These are phyloP conservation scores for Naso thynnoides DNA, from an alignment of 2,797 vertebrate species.

Conservation along the genomic window DNA sequence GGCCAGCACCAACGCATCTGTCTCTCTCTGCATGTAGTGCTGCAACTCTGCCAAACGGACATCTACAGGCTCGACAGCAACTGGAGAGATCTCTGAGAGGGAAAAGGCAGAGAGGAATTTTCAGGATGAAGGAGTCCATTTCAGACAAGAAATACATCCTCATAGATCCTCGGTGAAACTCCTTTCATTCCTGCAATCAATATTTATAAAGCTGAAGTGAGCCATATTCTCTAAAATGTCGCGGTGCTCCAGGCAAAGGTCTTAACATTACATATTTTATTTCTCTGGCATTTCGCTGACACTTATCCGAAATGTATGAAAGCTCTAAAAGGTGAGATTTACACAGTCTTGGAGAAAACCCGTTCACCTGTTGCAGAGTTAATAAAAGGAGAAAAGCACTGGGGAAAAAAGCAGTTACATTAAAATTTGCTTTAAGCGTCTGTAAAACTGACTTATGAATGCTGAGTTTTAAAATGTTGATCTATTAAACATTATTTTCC, in stretches of 20 bases:
- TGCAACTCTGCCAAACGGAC: slow-evolving; percentile 87
- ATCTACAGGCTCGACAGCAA: slow-evolving; percentile 69
- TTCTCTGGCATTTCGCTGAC: slow-evolving; percentile 38
- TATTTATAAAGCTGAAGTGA: slow-evolving; percentile 34
- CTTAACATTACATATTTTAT: slow-evolving; percentile 24
- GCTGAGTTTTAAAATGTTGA: neutral
- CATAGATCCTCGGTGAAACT: neutral
- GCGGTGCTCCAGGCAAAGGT: slow-evolving; percentile 12
- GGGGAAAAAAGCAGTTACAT: neutral
- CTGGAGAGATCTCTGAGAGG: slow-evolving; percentile 48
- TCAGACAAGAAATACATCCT: neutral
- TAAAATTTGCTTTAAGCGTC: neutral
- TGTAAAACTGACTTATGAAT: neutral
- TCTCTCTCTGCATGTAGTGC: slow-evolving; percentile 87
- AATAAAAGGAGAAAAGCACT: neutral
- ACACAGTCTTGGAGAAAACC: neutral
- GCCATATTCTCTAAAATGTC: slow-evolving; percentile 24
- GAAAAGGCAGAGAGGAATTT: neutral
- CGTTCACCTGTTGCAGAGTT: slow-evolving; percentile 22
- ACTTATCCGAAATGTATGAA: neutral
- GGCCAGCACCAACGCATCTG: slow-evolving; percentile 87
- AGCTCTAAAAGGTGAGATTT: neutral
- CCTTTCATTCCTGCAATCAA: slow-evolving; percentile 18
- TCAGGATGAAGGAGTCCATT: neutral
- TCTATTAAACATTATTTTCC: neutral